These are phyloP conservation scores for Scalopus aquaticus DNA, from an alignment of 2,113 vertebrate genomes.

Conservation along the genomic window DNA sequence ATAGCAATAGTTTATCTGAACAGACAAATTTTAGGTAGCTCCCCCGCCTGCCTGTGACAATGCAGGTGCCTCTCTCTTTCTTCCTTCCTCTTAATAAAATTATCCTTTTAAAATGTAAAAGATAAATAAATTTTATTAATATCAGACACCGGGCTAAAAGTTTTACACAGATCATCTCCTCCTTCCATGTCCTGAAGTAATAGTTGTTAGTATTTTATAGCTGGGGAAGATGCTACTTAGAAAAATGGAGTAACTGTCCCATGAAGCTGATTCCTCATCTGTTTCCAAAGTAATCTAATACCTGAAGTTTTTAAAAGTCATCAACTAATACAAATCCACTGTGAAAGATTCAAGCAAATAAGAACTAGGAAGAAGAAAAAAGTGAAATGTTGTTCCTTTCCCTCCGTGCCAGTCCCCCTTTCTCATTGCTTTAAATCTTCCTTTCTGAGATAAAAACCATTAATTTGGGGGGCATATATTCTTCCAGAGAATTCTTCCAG, in stretches of 20 bases:
- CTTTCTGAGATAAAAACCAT: not conserved
- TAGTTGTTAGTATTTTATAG: not conserved
- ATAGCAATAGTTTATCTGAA: not conserved
- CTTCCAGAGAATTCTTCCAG: not conserved
- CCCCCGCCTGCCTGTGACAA: too few relatives aligned
- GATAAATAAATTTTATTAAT: not conserved
- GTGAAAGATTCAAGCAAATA: not conserved
- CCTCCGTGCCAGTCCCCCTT: not conserved
- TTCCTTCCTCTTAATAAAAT: too few relatives aligned
- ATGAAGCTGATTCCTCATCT: not conserved
- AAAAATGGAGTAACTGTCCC: not conserved
- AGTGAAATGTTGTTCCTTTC: not conserved
- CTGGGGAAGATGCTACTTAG: not conserved
- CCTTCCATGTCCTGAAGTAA: not conserved
- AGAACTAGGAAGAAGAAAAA: not conserved
- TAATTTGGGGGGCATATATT: not conserved
- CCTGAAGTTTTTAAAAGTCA: not conserved
- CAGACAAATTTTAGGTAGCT: too few relatives aligned
- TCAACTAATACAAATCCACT: not conserved
- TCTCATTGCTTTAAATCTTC: not conserved
- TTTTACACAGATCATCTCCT: not conserved
- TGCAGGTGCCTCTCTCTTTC: too few relatives aligned
- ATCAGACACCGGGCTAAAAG: not conserved
- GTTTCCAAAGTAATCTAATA: not conserved
- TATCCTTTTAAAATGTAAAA: too few relatives aligned